A percentile compares a stretch with the other conserved stretches of the same genome.
phyloP scores from a whole-genome alignment of 1,140 invertebrate genomes.

The Hirudo medicinalis region DNA sequence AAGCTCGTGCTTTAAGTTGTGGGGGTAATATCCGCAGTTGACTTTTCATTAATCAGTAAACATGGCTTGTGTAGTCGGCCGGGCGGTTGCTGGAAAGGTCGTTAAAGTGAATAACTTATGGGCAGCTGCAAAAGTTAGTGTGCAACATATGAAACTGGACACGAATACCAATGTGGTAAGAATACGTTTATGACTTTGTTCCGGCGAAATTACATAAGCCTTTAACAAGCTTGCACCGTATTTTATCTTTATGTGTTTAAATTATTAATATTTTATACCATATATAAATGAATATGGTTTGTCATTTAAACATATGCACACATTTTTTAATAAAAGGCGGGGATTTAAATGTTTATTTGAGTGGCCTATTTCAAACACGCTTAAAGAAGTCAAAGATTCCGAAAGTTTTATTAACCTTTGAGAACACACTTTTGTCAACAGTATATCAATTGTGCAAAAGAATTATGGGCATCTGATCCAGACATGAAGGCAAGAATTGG shows the following conservation, averaged over 20 bases:
- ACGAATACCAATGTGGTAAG: background rate
- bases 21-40: background rate
- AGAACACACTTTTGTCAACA: conserved; percentile 22
- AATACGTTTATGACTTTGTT: background rate
- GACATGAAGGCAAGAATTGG: conserved; percentile 25
- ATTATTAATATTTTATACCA: too few species aligned
- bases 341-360: too few species aligned
- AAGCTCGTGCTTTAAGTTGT: too few species aligned
- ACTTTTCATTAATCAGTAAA: background rate
- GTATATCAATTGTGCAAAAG: conserved; percentile 28
- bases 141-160: background rate
- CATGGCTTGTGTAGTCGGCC: background rate
- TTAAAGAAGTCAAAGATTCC: too few species aligned
- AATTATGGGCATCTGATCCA: conserved; percentile 27
- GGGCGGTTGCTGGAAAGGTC: background rate
- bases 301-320: too few species aligned
- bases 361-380: too few species aligned
- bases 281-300: too few species aligned
- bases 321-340: too few species aligned
- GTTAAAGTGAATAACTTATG: background rate
- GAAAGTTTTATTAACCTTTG: background rate
- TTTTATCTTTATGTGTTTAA: too few species aligned
- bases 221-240: too few species aligned
- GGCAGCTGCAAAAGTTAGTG: background rate
- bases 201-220: too few species aligned